Evolutionary conservation across 2,888 invertebrate species (phyloP).

Genomic region (Axea sp.): DNA sequence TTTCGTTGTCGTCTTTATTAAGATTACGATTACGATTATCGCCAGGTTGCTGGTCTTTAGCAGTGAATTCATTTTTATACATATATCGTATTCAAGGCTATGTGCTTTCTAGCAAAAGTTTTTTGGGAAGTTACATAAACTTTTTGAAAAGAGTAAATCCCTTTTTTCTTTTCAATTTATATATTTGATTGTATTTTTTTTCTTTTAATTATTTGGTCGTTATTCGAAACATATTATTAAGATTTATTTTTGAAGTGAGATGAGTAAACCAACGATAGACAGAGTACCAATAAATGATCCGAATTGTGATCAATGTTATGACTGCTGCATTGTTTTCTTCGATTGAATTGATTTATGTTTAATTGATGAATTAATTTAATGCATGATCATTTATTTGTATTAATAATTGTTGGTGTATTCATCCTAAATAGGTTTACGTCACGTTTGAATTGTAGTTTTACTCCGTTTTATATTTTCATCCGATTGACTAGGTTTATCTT

Average conservation of each 20-base stretch:
- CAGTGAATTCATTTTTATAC: conserved; percentile 53
- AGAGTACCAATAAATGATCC: conserved; percentile 46
- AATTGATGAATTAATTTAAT: conserved; percentile 5
- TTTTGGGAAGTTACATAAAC: conserved; percentile 40
- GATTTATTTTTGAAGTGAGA: conserved; percentile 18
- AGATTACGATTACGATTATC: conserved; percentile 33
- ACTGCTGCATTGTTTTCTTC: conserved; percentile 28
- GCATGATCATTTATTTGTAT: conserved; percentile 21
- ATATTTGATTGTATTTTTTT: too few species aligned
- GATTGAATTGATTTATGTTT: conserved; percentile 21
- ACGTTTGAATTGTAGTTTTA: too few species aligned
- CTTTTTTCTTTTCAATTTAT: too few species aligned
- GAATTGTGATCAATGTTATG: conserved; percentile 19
- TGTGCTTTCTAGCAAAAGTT: conserved; percentile 60
- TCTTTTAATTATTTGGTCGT: too few species aligned
- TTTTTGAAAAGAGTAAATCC: conserved; percentile 8
- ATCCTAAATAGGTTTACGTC: conserved; percentile 13
- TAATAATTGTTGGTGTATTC: conserved; percentile 31
- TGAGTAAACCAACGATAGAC: conserved; percentile 46
- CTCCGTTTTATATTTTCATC: too few species aligned
- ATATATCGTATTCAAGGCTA: conserved; percentile 50
- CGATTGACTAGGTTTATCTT: too few species aligned
- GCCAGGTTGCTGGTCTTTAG: conserved; percentile 60
- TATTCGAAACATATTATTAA: conserved; percentile 6
- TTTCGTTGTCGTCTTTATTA: conserved; percentile 38